Evolutionary conservation across 1,140 invertebrate species (phyloP).

Genomic region (Drosophila seguyi): DNA sequence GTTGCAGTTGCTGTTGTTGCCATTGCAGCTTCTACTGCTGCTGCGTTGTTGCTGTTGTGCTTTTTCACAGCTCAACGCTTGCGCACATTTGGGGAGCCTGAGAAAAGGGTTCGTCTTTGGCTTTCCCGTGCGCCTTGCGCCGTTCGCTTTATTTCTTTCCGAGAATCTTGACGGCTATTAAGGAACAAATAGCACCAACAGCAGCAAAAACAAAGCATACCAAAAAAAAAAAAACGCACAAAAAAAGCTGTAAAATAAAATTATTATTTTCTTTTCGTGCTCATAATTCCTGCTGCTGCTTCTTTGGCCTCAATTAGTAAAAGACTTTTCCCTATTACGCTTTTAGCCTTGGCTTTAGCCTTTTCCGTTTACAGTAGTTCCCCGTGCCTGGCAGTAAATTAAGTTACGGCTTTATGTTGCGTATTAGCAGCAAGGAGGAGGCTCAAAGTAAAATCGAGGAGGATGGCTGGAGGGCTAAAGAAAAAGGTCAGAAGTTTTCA

Average conservation of each 20-base stretch:
- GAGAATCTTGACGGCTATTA: conserved; percentile 80
- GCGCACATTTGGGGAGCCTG: conserved; percentile 65
- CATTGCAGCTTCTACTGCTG: conserved; percentile 22
- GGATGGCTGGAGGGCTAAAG: background rate
- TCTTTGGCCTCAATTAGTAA: conserved; percentile 72
- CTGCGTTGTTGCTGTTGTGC: conserved; percentile 49
- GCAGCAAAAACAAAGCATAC: conserved; percentile 22
- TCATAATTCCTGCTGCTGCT: conserved; percentile 64
- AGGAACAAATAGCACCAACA: conserved; percentile 55
- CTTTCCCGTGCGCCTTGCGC: conserved; percentile 31
- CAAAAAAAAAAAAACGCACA: background rate
- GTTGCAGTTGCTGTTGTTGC: conserved; percentile 24
- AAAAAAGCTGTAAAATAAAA: conserved; percentile 69
- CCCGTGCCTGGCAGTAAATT: conserved; percentile 38
- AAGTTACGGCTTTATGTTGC: conserved; percentile 46
- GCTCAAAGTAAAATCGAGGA: background rate
- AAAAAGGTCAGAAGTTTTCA: background rate
- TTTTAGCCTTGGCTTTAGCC: conserved; percentile 59
- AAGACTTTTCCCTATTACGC: conserved; percentile 72
- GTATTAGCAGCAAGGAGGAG: conserved; percentile 29
- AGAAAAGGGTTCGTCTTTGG: conserved; percentile 63
- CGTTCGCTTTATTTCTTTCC: conserved; percentile 73
- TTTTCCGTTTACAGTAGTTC: conserved; percentile 30
- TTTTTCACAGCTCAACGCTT: conserved; percentile 83
- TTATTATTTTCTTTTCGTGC: conserved; percentile 83